These are phyloP conservation scores for Murina feae DNA, from an alignment of 2,113 vertebrate species.

Conservation along the genomic window DNA sequence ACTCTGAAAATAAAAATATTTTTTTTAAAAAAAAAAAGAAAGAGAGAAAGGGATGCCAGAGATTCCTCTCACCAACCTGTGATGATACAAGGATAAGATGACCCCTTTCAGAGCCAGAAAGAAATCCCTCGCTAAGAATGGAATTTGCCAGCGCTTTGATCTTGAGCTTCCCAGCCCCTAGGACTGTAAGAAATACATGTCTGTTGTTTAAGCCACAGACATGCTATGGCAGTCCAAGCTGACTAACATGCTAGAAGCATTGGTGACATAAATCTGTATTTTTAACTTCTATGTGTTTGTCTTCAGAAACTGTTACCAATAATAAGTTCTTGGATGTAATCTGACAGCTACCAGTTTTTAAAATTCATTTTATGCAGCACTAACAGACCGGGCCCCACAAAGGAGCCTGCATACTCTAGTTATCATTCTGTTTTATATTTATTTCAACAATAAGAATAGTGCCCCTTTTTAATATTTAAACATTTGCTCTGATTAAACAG, in stretches of 20 bases:
- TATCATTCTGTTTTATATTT: constrained; percentile 19
- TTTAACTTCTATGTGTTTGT: constrained; percentile 14
- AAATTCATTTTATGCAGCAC: constrained; percentile 22
- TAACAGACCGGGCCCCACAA: background rate
- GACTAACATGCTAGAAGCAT: background rate
- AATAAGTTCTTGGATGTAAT: constrained; percentile 31
- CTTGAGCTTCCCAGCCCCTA: background rate
- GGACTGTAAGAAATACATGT: background rate
- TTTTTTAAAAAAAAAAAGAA: no score
- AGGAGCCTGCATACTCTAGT: background rate
- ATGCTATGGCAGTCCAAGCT: background rate
- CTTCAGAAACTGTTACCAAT: background rate
- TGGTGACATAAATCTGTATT: background rate
- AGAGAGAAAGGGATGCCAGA: background rate
- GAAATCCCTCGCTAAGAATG: background rate
- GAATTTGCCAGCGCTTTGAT: background rate
- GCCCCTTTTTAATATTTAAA: constrained; percentile 21
- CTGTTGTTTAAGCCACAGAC: background rate
- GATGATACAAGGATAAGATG: background rate
- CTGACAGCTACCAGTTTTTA: constrained; percentile 4
- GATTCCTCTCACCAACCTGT: background rate
- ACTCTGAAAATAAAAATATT: no score
- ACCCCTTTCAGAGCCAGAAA: background rate
- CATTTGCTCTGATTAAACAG: constrained; percentile 36
- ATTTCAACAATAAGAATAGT: constrained; percentile 50